Percentiles rank a stretch among this genome's conserved stretches.
Evolutionary conservation across 2,888 invertebrate species (phyloP).

Genomic region (Rhorus exstirpatorius): DNA sequence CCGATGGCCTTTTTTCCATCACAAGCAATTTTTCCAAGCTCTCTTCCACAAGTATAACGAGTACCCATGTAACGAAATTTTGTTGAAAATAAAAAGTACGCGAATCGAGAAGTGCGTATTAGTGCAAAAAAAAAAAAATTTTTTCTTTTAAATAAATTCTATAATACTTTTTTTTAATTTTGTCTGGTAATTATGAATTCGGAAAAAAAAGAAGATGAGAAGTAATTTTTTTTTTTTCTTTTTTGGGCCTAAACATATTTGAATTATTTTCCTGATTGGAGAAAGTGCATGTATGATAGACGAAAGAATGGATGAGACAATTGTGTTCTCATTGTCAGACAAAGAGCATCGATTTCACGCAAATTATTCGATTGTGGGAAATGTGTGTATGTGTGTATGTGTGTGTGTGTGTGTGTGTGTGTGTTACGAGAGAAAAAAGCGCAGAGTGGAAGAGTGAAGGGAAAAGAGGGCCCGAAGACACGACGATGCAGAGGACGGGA

Average conservation of each 20-base stretch:
- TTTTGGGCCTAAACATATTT: neutral
- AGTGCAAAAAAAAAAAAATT: neutral
- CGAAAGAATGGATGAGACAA: neutral
- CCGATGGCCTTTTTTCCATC: conserved; percentile 61
- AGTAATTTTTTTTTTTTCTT: neutral
- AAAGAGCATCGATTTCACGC: neutral
- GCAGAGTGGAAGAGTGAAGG: neutral
- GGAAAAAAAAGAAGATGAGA: neutral
- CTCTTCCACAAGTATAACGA: neutral
- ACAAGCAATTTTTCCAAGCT: conserved; percentile 19
- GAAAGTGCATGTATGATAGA: neutral
- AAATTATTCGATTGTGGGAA: conserved; percentile 16
- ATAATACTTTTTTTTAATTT: too few species aligned
- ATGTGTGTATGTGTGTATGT: neutral
- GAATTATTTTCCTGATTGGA: neutral
- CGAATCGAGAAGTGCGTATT: too few species aligned
- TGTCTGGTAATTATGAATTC: too few species aligned
- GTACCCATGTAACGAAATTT: neutral
- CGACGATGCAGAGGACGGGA: conserved; percentile 29
- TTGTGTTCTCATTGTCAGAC: neutral
- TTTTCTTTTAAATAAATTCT: too few species aligned
- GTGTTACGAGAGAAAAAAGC: neutral
- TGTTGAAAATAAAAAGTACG: neutral
- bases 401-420: too few species aligned
- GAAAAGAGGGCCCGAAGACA: conserved; percentile 7